Evolutionary conservation across 2,797 vertebrate genomes (phyloP), one percentile per base, ranked within the genome.

Genomic region (Phoxinus dragarum): DNA sequence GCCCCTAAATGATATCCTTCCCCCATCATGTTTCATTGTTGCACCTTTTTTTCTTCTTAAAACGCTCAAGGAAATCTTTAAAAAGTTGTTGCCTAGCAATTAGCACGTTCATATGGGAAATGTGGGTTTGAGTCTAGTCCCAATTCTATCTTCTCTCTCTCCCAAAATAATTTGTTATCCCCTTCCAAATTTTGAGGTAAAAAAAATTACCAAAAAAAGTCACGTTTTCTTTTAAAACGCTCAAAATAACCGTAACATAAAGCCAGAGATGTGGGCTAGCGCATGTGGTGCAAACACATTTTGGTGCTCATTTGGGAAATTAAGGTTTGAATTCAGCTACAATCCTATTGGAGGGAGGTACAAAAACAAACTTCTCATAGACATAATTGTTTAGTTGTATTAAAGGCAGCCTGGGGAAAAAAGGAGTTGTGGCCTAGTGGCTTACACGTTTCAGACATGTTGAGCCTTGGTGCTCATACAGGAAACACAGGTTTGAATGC

Each of bases 111-210:
- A 68, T 68, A 10, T 78, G 56, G 38, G 38, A 38, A 77, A 77
- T 61, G 21, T 38, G 17, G 21, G 36, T n/a, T 23, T 31, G 21
- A 23, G 38, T 21, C 42, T 19, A 21, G 40, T 44, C 76, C 76
- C 76, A 79, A 10, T 79, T 79, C 56, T 5, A 44, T 61, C 40
- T 17, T 23, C 34, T 31, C 56, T 64, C 42, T 17, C 64, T 52
- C 64, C 10, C 31, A 47, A 80, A 67, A 80, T 80, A 34, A 52
- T 68, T 38, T 68, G 42, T 49, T 21, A 23, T 38, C 66, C 47
- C n/a, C 54, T 40, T 54, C 72, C 16, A 71, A 59, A 71, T 81
- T 40, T 54, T 69, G 23, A n/a, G 80, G 67, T 81, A 7, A 67
- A 71, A 54, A 69, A 34, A 38, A 19, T 36, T 6, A 12, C 49